Evolutionary conservation across 2,797 vertebrate genomes (phyloP).

Genomic region (Spinus olivaceus): DNA sequence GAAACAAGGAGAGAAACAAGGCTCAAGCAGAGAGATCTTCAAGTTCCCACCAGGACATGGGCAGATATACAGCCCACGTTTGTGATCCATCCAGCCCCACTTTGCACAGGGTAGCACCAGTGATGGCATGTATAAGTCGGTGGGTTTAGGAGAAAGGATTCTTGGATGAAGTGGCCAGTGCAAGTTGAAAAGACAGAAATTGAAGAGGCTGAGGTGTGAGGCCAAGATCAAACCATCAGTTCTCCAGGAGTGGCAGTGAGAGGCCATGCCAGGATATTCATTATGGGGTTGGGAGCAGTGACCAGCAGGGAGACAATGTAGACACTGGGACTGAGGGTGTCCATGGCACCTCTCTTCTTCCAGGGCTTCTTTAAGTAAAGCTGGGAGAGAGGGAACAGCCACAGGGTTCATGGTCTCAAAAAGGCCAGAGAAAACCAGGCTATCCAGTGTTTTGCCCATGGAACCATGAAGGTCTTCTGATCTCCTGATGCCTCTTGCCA

Average conservation of each 20-base stretch:
- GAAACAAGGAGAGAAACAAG: not conserved
- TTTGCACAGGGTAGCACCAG: not conserved
- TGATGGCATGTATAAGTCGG: not conserved
- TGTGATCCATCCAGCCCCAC: not conserved
- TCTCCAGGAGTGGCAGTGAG: not conserved
- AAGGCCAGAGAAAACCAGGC: not conserved
- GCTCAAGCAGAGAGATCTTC: not conserved
- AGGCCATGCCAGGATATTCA: not conserved
- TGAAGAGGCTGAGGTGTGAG: not conserved
- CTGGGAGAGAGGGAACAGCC: not conserved
- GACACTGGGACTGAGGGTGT: not conserved
- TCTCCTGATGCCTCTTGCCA: not conserved
- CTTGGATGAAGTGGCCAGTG: accelerated
- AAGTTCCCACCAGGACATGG: not conserved
- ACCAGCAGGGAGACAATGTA: not conserved
- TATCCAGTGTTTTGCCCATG: not conserved
- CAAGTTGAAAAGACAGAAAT: not conserved
- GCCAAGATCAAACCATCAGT: not conserved
- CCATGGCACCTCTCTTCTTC: not conserved
- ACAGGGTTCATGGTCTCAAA: not conserved
- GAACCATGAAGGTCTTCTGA: not conserved
- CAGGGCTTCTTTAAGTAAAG: not conserved
- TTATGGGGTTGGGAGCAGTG: not conserved
- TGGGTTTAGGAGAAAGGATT: not conserved
- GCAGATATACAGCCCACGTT: not conserved